These are phyloP conservation scores for Leptinotarsa texana DNA, from an alignment of 1,140 invertebrate genomes.

Conservation along the genomic window DNA sequence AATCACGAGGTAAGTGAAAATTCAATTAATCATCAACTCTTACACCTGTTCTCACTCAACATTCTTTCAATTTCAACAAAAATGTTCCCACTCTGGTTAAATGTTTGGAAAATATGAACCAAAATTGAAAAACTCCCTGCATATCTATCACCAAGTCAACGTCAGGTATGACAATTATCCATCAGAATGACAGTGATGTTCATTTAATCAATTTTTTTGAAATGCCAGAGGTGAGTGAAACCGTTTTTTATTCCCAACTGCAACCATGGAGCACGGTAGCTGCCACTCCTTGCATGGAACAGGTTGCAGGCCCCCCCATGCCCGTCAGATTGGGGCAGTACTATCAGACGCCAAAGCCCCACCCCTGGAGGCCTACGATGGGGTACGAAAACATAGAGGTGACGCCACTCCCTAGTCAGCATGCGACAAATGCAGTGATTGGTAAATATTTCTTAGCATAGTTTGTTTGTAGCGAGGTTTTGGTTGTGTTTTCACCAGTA, in stretches of 20 bases:
- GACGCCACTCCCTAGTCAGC: constrained; percentile 69
- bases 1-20: too few relatives aligned
- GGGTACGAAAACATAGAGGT: constrained; percentile 75
- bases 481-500: too few relatives aligned
- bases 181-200: too few relatives aligned
- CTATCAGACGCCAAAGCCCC: constrained; percentile 65
- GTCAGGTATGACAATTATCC: too few relatives aligned
- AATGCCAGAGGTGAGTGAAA: constrained; percentile 18
- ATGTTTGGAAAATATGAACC: too few relatives aligned
- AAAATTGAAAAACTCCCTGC: too few relatives aligned
- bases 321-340: constrained; percentile 59
- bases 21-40: too few relatives aligned
- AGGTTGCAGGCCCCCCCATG: constrained; percentile 58
- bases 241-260: constrained; percentile 58
- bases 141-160: too few relatives aligned
- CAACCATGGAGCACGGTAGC: constrained; percentile 67
- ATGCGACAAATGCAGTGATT: constrained; percentile 70
- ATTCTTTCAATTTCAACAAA: too few relatives aligned
- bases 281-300: constrained; percentile 64
- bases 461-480: too few relatives aligned
- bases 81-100: too few relatives aligned
- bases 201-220: neutral
- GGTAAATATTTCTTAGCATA: neutral
- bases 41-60: too few relatives aligned
- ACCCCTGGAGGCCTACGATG: constrained; percentile 77